Conservation (phyloP, 2,113 vertebrate genomes). For the Baryphthengus martii region DNA sequence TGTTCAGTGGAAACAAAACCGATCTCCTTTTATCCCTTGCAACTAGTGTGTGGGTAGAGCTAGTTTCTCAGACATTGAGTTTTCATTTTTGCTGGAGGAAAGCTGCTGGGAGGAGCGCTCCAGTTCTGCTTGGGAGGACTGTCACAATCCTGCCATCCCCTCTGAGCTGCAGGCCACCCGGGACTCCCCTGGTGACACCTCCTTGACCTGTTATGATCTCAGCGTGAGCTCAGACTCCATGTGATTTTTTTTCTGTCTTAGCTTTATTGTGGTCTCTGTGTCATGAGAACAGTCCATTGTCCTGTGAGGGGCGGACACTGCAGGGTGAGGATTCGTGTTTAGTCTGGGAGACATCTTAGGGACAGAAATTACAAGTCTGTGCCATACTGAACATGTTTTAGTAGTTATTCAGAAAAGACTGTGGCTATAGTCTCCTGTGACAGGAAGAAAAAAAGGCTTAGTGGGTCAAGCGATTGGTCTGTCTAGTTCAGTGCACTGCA, state of each 20-base stretch:
- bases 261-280: neutral
- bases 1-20: neutral
- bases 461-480: neutral
- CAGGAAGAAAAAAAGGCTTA: neutral
- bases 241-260: neutral
- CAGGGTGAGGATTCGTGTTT: neutral
- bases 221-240: neutral
- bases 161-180: neutral
- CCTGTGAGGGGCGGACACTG: neutral
- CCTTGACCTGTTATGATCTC: neutral
- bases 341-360: neutral
- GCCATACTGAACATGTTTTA: neutral
- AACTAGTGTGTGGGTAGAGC: neutral
- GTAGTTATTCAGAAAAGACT: neutral
- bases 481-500: neutral
- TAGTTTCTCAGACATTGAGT: neutral
- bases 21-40: neutral
- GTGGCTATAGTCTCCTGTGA: neutral
- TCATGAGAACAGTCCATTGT: neutral
- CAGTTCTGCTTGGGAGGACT: neutral
- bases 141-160: neutral
- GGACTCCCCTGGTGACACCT: neutral
- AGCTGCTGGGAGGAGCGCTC: neutral
- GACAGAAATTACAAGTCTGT: neutral
- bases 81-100: neutral